Evolutionary conservation across 2,888 invertebrate species (phyloP).

Genomic region (Tinea trinotella): DNA sequence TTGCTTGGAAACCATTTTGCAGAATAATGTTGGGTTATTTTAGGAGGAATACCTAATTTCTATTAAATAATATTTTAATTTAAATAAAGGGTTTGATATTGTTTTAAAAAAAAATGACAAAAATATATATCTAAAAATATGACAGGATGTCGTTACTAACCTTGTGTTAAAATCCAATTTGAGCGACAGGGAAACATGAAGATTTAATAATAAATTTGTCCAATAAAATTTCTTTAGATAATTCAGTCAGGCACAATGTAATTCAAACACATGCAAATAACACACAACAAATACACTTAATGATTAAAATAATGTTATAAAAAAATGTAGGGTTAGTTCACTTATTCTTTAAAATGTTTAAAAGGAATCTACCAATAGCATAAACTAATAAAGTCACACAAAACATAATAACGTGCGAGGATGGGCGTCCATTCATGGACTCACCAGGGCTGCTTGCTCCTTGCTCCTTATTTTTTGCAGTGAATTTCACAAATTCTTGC

Average conservation of each 20-base stretch:
- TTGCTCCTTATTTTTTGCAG: slow-evolving; percentile 57
- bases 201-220: neutral
- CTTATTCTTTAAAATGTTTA: slow-evolving; percentile 48
- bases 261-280: slow-evolving; percentile 15
- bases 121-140: no score
- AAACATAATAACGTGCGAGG: slow-evolving; percentile 64
- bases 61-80: no score
- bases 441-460: slow-evolving; percentile 69
- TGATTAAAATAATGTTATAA: neutral
- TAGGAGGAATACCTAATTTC: no score
- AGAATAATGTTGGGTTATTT: no score
- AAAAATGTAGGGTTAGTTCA: slow-evolving; percentile 26
- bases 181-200: neutral
- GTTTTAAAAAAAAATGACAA: no score
- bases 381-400: slow-evolving; percentile 62
- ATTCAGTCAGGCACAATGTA: neutral
- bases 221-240: neutral
- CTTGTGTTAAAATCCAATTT: neutral
- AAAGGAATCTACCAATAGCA: slow-evolving; percentile 53
- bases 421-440: slow-evolving; percentile 48
- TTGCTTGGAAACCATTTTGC: no score
- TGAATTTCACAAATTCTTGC: slow-evolving; percentile 82
- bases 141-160: no score
- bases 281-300: slow-evolving; percentile 9
- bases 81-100: no score